Base-by-base conservation (phyloP, 2,888 invertebrate species). In the Microplitis manilae region DNA sequence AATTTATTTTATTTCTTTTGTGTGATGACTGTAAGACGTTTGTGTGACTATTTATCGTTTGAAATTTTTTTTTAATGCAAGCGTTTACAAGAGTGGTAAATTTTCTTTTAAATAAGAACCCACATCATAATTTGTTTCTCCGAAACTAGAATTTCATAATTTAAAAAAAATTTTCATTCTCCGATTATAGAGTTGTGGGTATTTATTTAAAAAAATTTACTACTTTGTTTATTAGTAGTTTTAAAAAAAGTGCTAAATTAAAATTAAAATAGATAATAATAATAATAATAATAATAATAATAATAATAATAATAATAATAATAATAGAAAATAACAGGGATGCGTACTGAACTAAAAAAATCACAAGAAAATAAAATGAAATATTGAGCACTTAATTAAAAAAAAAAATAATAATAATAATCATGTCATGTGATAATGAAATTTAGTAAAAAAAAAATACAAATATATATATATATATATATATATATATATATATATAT, bases 281-380 rank as follows among this genome's bases (percentile, higher is more conserved):
- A 50, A 50, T 50, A 68, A 13, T 50, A 50, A 50, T 50, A 68
- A 13, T 50, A 50, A 50, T 50, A 68, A 13, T 50, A 50, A 50
- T 50, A 68, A 50, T 13, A 50, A 50, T 50, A 50, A 50, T 13
- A 50, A 50, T 50, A 50, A 50, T 13, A 50, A 50, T 50, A 50
- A 13, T 50, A 50, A 50, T 50, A 68, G 38, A 13, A 62, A 72
- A 72, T 17, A 17, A 17, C 41, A 72, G 64, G 39, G 72, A 72
- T 64, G 61, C 64, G 61, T 64, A 61, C 38, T 75, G 59, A 70
- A 75, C 50, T 70, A 50, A 6, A 65, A 70, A n/a, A 30, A 8
- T 72, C 9, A 15, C 39, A 65, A 68, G 17, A 59, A 77, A 65
- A 17, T 50, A 50, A 62, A 50, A 17, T 61, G 38, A 62, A 50